Base-by-base conservation (phyloP, 2,888 invertebrate species). In the Parnassius glacialis region DNA sequence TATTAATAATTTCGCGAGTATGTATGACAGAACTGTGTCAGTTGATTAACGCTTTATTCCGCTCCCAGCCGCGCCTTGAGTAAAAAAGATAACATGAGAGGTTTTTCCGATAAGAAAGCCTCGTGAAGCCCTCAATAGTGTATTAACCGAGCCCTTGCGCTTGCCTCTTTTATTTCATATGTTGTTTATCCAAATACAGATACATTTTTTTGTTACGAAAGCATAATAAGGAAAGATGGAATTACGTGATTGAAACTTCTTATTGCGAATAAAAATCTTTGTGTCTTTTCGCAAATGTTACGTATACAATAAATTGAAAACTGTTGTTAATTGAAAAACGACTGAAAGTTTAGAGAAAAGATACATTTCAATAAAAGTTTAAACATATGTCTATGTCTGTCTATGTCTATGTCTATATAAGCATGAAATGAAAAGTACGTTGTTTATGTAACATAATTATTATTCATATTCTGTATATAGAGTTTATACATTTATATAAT, bases 61-160 rank as follows among this genome's bases (percentile, higher is more conserved):
- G 62, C 61, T 66, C 60, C 60, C 65, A 67, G 69, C 72, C 68
- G 68, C 68, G 68, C 72, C 71, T 73, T 65, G 70, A 68, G 70
- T 61, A 67, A 65, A 68, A 67, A 67, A 75, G 77, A 80, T 78
- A 79, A 77, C 73, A 71, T 55, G 65, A 70, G 71, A 70, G 70
- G 72, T 71, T 74, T 72, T 71, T 61, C 70, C 69, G 76, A 79
- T 79, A 80, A 81, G 75, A 69, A 69, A 71, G 68, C 68, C 65
- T 66, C 64, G 70, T 69, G 72, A 75, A 73, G 72, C 76, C 74
- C 75, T 73, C 76, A 73, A 74, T 74, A 76, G 75, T 75, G 73
- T 78, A 79, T 79, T 79, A 78, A 71, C 71, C 66, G 65, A 67
- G 68, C 71, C 71, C 69, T 67, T 67, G 50, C 60, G 55, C 34